Evolutionary conservation across 2,113 vertebrate genomes (phyloP).

Genomic region (Laterallus jamaicensis): DNA sequence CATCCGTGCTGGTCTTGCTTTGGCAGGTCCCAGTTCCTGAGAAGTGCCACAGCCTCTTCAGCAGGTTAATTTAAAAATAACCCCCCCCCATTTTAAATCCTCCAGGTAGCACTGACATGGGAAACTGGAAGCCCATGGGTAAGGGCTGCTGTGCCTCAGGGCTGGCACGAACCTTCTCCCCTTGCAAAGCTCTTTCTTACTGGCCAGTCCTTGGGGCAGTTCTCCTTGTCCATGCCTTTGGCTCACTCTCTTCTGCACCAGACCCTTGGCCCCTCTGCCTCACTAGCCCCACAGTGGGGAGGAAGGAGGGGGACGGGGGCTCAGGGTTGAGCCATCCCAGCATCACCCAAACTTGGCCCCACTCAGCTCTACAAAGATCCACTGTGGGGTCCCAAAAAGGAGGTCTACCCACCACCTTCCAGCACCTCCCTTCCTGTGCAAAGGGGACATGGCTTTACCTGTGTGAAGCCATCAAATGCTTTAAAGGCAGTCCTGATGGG

Average conservation of each 20-base stretch:
- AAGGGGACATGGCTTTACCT: background rate
- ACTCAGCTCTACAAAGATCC: background rate
- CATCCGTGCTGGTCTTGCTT: background rate
- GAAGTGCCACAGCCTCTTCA: background rate
- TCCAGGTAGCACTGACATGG: background rate
- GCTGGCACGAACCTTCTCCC: background rate
- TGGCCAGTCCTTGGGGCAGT: background rate
- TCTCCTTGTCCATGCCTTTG: background rate
- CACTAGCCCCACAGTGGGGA: accelerated
- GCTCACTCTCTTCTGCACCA: background rate
- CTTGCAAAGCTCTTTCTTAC: background rate
- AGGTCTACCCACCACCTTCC: background rate
- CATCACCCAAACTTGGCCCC: background rate
- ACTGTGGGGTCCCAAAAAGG: background rate
- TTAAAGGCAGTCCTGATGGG: background rate
- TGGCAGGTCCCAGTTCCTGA: background rate
- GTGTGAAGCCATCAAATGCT: background rate
- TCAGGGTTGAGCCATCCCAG: background rate
- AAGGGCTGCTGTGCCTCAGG: background rate
- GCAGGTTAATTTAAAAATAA: background rate
- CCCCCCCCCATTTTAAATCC: background rate
- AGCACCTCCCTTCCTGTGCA: background rate
- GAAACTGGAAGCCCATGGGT: background rate
- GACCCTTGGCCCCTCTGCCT: background rate
- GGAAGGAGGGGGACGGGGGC: no score